Base-by-base conservation (phyloP, 2,797 vertebrate species). In the Anguilla marmorata region DNA sequence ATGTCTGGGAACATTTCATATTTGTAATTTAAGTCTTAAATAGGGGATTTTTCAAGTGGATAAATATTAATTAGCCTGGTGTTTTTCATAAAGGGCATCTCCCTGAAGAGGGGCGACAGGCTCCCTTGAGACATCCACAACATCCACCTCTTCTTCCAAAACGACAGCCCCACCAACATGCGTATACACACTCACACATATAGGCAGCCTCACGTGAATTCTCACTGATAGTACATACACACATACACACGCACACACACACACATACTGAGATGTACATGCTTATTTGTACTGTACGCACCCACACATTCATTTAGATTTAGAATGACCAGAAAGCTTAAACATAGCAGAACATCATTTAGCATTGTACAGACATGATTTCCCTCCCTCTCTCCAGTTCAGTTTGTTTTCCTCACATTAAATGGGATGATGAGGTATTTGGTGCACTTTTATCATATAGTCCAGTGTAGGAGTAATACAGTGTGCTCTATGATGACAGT, bases 101-200 rank as follows among this genome's bases (percentile, higher is more conserved):
- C 93, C 90, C 37, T 92, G 84, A 92, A 93, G 94, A 93, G 91
- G 92, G 93, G 91, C 92, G 91, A 90, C 91, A 91, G 92, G 91
- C 92, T 90, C 92, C 94, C 95, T 87, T 89, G 95, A 95, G 96
- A 95, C 85, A 16, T 94, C 41, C 89, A 89, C 94, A 93, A 93
- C 93, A 95, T 95, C 93, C 94, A 93, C 94, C 93, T 94, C 95
- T 94, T 95, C 95, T 94, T 94, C 95, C 95, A 93, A 95, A 96
- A 95, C 96, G 95, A 96, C 66, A 72, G 72, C 85, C 66, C 48
- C 58, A 60, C 72, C 21, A 52, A 87, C 69, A 88, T 89, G 86
- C 27, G 2, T 30, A 89, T 54, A 54, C 76, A 79, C 63, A 60
- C 63, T 84, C 48, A 27, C 87, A 33, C 11, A 84, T 24, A 83